phyloP scores from a whole-genome alignment of 2,113 vertebrate genomes.

The Atrichornis clamosus region DNA sequence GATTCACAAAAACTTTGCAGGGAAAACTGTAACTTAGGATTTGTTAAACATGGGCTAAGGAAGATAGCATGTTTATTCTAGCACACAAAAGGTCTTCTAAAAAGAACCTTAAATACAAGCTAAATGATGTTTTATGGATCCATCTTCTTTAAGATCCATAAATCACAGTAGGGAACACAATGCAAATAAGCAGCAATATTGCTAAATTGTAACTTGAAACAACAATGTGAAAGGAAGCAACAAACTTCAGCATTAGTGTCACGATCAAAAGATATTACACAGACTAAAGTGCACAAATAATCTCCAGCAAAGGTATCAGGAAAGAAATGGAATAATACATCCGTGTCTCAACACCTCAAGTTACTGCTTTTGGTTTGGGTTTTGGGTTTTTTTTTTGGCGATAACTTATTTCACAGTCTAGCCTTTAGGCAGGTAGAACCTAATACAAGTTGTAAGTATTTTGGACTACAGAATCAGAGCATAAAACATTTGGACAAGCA shows the following conservation, averaged over 20 bases:
- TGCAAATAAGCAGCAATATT: not conserved
- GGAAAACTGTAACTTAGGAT: not conserved
- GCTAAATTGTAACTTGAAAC: not conserved
- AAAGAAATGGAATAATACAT: not conserved
- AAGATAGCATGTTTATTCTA: not conserved
- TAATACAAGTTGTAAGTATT: not conserved
- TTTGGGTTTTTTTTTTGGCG: not conserved
- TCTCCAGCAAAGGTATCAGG: not conserved
- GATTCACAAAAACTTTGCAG: not conserved
- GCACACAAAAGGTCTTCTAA: not conserved
- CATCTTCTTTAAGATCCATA: not conserved
- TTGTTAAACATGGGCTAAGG: not conserved
- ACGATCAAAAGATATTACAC: not conserved
- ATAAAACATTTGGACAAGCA: not conserved
- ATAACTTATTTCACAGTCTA: not conserved
- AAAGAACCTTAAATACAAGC: not conserved
- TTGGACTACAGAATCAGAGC: not conserved
- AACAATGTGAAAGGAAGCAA: not conserved
- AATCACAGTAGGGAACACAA: not conserved
- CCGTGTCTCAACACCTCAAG: not conserved
- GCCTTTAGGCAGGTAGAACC: not conserved
- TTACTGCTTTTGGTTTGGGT: not conserved
- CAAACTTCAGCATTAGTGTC: not conserved
- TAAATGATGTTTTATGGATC: not conserved
- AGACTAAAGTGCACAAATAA: not conserved